Evolutionary conservation across 2,113 vertebrate species (phyloP).

Genomic region (Eptesicus fuscus): DNA sequence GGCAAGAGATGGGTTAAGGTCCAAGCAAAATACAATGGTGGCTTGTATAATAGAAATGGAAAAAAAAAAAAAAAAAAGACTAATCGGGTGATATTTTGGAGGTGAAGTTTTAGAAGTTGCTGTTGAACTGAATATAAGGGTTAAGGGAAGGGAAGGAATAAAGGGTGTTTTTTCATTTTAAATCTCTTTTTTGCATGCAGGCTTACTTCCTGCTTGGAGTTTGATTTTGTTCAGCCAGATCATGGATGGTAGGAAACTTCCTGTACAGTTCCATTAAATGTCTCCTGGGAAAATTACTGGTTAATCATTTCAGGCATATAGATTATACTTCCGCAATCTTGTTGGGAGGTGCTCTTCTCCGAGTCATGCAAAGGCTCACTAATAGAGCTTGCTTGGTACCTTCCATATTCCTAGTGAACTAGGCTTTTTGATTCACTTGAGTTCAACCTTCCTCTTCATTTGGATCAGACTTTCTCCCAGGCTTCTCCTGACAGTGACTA

Average conservation of each 20-base stretch:
- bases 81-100: background rate
- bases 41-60: background rate
- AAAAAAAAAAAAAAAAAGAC: no score
- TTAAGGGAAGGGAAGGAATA: background rate
- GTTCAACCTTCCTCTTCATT: background rate
- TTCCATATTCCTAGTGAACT: background rate
- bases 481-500: background rate
- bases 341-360: background rate
- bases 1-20: background rate
- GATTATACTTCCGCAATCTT: background rate
- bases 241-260: background rate
- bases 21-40: background rate
- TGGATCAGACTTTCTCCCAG: background rate
- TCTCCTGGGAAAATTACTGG: background rate
- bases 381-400: background rate
- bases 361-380: background rate
- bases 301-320: background rate
- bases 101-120: background rate
- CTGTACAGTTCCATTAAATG: background rate
- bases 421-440: background rate
- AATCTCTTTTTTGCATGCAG: background rate
- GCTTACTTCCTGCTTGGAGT: background rate
- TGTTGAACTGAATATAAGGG: background rate
- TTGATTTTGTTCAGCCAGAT: background rate
- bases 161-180: constrained; percentile 8